Conservation (phyloP, 2,113 vertebrate species). For the Spea multiplicata region DNA sequence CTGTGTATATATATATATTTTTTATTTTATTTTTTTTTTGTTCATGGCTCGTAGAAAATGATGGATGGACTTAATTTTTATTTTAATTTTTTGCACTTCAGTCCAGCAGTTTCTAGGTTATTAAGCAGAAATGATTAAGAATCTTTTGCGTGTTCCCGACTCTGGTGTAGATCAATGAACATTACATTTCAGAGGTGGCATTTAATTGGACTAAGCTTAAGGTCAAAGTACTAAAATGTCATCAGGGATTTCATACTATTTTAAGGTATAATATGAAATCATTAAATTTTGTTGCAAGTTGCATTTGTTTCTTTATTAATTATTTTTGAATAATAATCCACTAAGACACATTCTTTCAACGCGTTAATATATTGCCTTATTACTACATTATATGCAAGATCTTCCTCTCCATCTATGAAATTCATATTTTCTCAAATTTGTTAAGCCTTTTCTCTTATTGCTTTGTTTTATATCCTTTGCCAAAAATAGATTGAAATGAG, state of each 20-base stretch:
- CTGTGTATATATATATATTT: too few species aligned
- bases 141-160: slow-evolving; percentile 54
- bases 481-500: too few species aligned
- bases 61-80: slow-evolving; percentile 78
- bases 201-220: slow-evolving; percentile 27
- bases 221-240: slow-evolving; percentile 21
- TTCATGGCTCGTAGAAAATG: slow-evolving; percentile 75
- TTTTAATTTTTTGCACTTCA: slow-evolving; percentile 72
- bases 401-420: too few species aligned
- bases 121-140: slow-evolving; percentile 62
- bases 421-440: too few species aligned
- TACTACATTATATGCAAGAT: not conserved
- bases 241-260: slow-evolving; percentile 8
- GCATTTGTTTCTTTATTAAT: too few species aligned
- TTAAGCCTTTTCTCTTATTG: too few species aligned
- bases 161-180: slow-evolving; percentile 28
- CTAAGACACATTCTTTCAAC: not conserved
- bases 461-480: too few species aligned
- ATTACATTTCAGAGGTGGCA: slow-evolving; percentile 19
- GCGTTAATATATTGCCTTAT: not conserved
- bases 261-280: slow-evolving; percentile 11
- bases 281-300: too few species aligned
- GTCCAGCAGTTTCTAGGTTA: slow-evolving; percentile 67
- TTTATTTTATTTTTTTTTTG: slow-evolving; percentile 52
- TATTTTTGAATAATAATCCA: too few species aligned